Evolutionary conservation across 1,140 invertebrate genomes (phyloP), one percentile per base, ranked within the genome.

Genomic region (Achroia grisella): DNA sequence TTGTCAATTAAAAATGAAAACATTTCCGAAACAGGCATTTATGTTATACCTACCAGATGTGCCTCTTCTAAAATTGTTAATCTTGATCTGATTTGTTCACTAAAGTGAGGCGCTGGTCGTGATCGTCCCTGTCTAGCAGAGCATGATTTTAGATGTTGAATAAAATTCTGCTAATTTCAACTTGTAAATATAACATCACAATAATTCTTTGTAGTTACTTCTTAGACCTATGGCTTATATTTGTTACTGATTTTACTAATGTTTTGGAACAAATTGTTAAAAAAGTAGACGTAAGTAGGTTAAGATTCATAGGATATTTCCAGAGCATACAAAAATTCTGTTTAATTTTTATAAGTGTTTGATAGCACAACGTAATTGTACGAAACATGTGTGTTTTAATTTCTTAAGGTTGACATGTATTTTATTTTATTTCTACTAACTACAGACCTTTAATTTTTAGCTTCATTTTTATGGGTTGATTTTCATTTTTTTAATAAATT

Each of bases 151-250:
- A 45, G 48, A 52, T 39, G 37, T 48, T 46, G 43, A 43, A 44
- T 39, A 43, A 55, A 58, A 58, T 50, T 44, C 49, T 42, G 56
- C 6, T 6, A 6, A 23, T 2, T 23, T 2, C 6, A 23, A 23
- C 39, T 63, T 80, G 77, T 81, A 81, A 75, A 81, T 81, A 81
- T 62, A 62, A 68, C 78, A 82, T 82, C 75, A 82, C 75, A 82
- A 70, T 52, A 44, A 59, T 60, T 41, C 15, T 57, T 57, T 51
- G 59, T 23, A 23, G 17, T 23, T 23, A 23, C 17, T 23, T 23
- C 17, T 48, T 49, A 61, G 57, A 60, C 56, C 31, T 43, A 54
- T 60, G 45, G 54, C 56, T 71, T 47, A 13, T 39, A 46, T 50
- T 65, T 74, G 62, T 71, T 72, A 65, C 39, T 60, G 62, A 63